Evolutionary conservation across 1,140 invertebrate species (phyloP).

Genomic region (Tetramorium alpestre): DNA sequence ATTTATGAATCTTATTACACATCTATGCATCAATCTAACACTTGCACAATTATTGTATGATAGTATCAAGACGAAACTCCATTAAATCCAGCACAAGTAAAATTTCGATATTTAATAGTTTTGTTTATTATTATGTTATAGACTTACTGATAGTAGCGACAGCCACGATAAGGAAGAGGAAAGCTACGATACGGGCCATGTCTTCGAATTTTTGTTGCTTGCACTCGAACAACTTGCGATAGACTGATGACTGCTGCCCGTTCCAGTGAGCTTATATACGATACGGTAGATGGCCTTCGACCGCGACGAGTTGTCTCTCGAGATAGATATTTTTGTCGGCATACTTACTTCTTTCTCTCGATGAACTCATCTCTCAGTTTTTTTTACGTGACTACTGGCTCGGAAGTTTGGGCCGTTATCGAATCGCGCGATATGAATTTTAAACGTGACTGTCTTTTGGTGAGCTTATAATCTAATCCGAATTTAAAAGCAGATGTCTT

Average conservation of each 20-base stretch:
- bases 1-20: neutral
- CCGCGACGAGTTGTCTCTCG: neutral
- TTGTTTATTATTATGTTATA: neutral
- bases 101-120: neutral
- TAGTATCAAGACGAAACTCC: neutral
- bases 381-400: neutral
- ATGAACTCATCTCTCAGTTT: neutral
- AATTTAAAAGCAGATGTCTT: neutral
- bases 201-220: neutral
- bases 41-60: neutral
- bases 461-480: neutral
- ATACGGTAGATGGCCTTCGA: slow-evolving; percentile 18
- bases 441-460: neutral
- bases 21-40: neutral
- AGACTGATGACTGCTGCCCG: neutral
- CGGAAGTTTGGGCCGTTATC: neutral
- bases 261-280: slow-evolving; percentile 50
- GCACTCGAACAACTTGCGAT: neutral
- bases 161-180: slow-evolving; percentile 52
- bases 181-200: slow-evolving; percentile 41
- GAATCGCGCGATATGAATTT: neutral
- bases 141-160: slow-evolving; percentile 54
- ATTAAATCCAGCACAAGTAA: neutral
- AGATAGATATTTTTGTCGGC: slow-evolving; percentile 25
- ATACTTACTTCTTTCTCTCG: slow-evolving; percentile 19